Evolutionary conservation across 2,888 invertebrate species (phyloP), one percentile per base, ranked within the genome.

Genomic region (Pterostichus madidus): DNA sequence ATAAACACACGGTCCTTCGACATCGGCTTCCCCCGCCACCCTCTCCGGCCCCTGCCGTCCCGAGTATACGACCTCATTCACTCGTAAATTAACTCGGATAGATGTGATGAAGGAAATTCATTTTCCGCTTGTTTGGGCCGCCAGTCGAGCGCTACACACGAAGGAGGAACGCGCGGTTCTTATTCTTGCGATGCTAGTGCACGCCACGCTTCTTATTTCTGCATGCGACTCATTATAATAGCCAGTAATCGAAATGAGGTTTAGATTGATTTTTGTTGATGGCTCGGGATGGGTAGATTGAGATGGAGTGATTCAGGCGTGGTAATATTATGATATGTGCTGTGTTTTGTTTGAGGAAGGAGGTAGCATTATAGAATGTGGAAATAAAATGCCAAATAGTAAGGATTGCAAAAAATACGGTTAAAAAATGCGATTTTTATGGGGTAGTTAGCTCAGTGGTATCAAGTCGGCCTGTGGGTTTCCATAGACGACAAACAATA

Each of bases 81-180:
- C 73, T 80, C 76, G 83, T 83, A 83, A 83, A 84, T 83, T 80
- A 83, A 83, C 68, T 83, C 49, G 76, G 84, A 78, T 79, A 56
- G 79, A 82, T 83, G 81, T 78, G 83, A 83, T 83, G 84, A 90
- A 90, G 90, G 90, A 90, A 90, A 90, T 90, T 90, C 90, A 90
- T 90, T 90, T 90, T 90, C 90, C 90, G 88, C 88, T 89, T 90
- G 90, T 90, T 90, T 90, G 90, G 88, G 87, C 87, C 88, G 88
- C 88, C 88, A 90, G 87, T 89, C 88, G 88, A 88, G 89, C 59
- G 31, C 17, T 24, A 31, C 59, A 59, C 59, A 59, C 59, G 59
- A 13, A 24, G 15, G 17, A 17, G 59, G 24, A 59, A 8, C 53
- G 24, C 11, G 7, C 17, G 39, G 39, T 39, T 39, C 39, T 39